Evolutionary conservation across 2,888 invertebrate species (phyloP).

Genomic region (Agrochola lychnidis): DNA sequence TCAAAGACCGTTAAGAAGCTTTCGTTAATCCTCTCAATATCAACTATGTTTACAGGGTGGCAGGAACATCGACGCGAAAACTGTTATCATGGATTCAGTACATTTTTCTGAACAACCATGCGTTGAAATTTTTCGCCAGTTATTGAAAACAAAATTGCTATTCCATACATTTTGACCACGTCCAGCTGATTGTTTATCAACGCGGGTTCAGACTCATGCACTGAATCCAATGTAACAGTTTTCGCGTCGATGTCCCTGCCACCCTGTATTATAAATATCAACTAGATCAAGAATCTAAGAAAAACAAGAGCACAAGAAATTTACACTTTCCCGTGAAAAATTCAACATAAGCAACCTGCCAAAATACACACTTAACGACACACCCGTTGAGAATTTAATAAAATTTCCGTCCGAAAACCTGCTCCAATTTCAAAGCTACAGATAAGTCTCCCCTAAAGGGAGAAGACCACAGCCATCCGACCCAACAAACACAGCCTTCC

Average conservation of each 20-base stretch:
- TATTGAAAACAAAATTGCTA: too few species aligned
- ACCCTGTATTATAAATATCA: not conserved
- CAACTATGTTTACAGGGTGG: too few species aligned
- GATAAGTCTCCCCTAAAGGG: slow-evolving; percentile 73
- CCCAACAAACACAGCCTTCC: slow-evolving; percentile 63
- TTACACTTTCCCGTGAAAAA: not conserved
- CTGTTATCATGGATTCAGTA: too few species aligned
- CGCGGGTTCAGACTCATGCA: too few species aligned
- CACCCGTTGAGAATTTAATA: slow-evolving; percentile 61
- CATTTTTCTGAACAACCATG: too few species aligned
- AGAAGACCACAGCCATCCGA: slow-evolving; percentile 62
- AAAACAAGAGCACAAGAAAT: not conserved
- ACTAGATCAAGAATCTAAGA: not conserved
- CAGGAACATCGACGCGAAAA: too few species aligned
- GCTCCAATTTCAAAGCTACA: slow-evolving; percentile 73
- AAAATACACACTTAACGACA: slow-evolving; percentile 44
- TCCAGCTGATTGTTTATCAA: too few species aligned
- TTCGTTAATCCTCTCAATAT: too few species aligned
- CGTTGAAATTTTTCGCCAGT: too few species aligned
- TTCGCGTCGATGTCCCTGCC: too few species aligned
- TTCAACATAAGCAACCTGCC: not conserved
- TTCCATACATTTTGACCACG: too few species aligned
- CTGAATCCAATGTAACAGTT: too few species aligned
- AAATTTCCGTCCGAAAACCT: slow-evolving; percentile 62
- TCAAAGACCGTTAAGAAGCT: not conserved